Evolutionary conservation across 2,888 invertebrate genomes (phyloP).

Genomic region (Rhyacophila evoluta): DNA sequence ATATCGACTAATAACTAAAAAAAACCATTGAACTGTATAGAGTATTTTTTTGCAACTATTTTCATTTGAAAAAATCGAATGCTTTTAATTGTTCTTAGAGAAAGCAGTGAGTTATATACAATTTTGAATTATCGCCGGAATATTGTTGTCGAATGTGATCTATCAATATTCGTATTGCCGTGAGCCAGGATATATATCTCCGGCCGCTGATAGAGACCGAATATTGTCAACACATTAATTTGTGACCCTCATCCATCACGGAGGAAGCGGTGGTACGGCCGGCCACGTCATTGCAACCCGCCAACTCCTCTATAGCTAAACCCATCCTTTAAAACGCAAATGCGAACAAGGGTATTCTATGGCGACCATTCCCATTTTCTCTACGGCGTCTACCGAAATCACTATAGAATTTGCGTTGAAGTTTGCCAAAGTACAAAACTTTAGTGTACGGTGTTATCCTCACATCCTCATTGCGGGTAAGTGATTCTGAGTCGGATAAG

Average conservation of each 20-base stretch:
- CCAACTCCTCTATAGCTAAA: not conserved
- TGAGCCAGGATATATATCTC: conserved; percentile 21
- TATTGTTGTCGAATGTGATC: not conserved
- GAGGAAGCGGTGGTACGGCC: not conserved
- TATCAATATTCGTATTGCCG: not conserved
- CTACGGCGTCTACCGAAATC: not conserved
- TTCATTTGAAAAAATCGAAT: no score
- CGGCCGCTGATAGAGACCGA: conserved; percentile 32
- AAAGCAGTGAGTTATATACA: no score
- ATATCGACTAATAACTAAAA: no score
- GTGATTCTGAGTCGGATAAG: no score
- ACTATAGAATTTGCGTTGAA: no score
- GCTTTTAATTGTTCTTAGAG: no score
- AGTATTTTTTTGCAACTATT: no score
- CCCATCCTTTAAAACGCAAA: conserved; percentile 9
- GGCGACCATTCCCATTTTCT: not conserved
- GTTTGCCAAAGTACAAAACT: no score
- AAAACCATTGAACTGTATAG: no score
- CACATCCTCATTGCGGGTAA: no score
- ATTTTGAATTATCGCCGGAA: no score
- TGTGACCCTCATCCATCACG: conserved; percentile 35
- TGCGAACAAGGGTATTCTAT: not conserved
- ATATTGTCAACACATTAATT: conserved; percentile 44
- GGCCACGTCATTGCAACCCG: conserved; percentile 3
- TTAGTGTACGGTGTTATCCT: no score